A percentile compares a stretch with the other conserved stretches of the same genome.
phyloP scores from a whole-genome alignment of 1,140 invertebrate species.

The Lycorma delicatula region DNA sequence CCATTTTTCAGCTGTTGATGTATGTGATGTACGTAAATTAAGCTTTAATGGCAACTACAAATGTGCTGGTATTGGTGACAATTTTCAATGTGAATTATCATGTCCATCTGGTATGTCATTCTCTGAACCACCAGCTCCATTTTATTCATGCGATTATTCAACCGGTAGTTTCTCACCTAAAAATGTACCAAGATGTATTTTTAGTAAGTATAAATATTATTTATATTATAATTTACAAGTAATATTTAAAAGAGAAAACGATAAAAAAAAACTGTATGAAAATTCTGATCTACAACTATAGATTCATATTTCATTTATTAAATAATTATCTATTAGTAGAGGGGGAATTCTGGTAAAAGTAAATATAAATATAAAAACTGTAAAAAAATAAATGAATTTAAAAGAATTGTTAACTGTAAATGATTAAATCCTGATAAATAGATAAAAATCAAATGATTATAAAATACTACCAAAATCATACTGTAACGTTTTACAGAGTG shows the following conservation, averaged over 20 bases:
- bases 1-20: slow-evolving; percentile 42
- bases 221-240: neutral
- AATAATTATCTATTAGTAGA: too few relatives aligned
- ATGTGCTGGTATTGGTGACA: slow-evolving; percentile 50
- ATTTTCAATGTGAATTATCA: slow-evolving; percentile 51
- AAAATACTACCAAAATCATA: too few relatives aligned
- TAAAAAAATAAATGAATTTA: too few relatives aligned
- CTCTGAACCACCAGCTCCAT: slow-evolving; percentile 42
- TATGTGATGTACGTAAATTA: slow-evolving; percentile 50
- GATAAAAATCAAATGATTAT: too few relatives aligned
- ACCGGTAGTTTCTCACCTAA: slow-evolving; percentile 56
- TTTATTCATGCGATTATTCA: slow-evolving; percentile 60
- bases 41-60: slow-evolving; percentile 67
- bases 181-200: slow-evolving; percentile 64
- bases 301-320: too few relatives aligned
- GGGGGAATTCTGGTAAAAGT: too few relatives aligned
- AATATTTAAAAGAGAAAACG: neutral
- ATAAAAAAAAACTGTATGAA: too few relatives aligned
- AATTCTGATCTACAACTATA: too few relatives aligned
- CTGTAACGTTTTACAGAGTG: too few relatives aligned
- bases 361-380: too few relatives aligned
- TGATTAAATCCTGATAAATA: too few relatives aligned
- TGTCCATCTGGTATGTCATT: slow-evolving; percentile 51
- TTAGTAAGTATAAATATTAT: slow-evolving; percentile 42
- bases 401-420: too few relatives aligned